Base-by-base conservation (phyloP, 2,888 invertebrate genomes). In the Drosophila subsilvestris region DNA sequence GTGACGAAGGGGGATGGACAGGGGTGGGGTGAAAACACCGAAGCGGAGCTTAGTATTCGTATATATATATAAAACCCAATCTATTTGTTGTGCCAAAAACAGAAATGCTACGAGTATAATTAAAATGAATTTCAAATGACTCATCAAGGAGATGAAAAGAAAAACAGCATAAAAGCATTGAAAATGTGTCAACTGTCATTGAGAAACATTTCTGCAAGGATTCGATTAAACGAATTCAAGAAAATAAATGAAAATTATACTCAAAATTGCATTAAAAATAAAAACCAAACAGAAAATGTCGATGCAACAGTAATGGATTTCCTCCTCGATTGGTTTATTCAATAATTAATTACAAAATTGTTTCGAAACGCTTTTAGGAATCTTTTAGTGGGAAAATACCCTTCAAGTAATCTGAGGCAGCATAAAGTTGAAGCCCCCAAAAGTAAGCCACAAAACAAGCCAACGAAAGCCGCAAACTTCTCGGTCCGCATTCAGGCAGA, bases 281-380 rank as follows among this genome's bases (percentile, higher is more conserved):
- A 10, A 8, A 14, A 14, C 29, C 3, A 8, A 10, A 3, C 10
- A 10, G 27, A 27, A 27, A 9, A 27, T 9, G 27, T 27, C 25
- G 1, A 27, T 9, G 29, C 29, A 9, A n/a, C n/a, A n/a, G n/a
- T n/a, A n/a, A n/a, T n/a, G n/a, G n/a, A n/a, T n/a, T n/a, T n/a
- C n/a, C 22, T 22, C 22, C 0, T 29, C 29, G 29, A 29, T 9
- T 10, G 9, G 9, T 9, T 66, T 5, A 22, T 18, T 14, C 17
- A 29, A 55, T 56, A 61, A 70, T 70, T 71, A 70, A 55, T 70
- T 50, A 54, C 22, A 61, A 70, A 69, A 60, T 60, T 55, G 54
- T 60, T 27, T 60, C 45, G 32, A 54, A 54, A 25, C 54, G 48
- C 29, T 45, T 61, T 47, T 8, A 14, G 29, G 55, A 2, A 2